Conservation (phyloP, 1,140 invertebrate genomes). For the Sarcophaga peregrina region DNA sequence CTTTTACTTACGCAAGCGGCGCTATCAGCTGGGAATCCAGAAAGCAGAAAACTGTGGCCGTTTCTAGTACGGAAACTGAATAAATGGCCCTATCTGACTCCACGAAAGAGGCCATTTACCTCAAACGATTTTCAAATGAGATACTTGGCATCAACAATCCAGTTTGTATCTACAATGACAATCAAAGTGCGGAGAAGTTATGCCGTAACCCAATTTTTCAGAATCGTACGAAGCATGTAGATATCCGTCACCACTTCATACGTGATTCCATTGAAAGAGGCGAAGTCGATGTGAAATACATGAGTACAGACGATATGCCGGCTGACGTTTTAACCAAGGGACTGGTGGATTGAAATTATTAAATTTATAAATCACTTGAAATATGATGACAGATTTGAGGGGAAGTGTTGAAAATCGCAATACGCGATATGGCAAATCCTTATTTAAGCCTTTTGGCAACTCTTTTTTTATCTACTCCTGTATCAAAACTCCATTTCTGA, state of each 20-base stretch:
- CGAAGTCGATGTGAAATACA: slow-evolving; percentile 47
- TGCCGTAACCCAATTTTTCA: slow-evolving; percentile 62
- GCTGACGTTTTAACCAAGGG: slow-evolving; percentile 47
- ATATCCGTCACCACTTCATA: slow-evolving; percentile 53
- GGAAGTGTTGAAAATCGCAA: slow-evolving; percentile 1
- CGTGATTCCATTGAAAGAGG: slow-evolving; percentile 48
- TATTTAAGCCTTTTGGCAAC: too few relatives aligned
- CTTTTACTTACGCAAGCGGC: too few relatives aligned
- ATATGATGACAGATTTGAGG: not conserved
- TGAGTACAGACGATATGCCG: slow-evolving; percentile 47
- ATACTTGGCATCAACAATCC: slow-evolving; percentile 8
- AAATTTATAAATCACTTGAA: not conserved
- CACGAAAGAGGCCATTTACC: slow-evolving; percentile 38
- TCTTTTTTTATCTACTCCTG: too few relatives aligned
- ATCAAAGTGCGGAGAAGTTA: slow-evolving; percentile 65
- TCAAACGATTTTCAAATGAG: slow-evolving; percentile 45
- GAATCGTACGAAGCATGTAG: slow-evolving; percentile 58
- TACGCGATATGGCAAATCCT: not conserved
- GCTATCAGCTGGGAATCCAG: too few relatives aligned
- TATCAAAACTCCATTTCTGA: too few relatives aligned
- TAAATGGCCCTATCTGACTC: too few relatives aligned
- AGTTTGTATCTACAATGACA: slow-evolving; percentile 55
- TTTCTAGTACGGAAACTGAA: too few relatives aligned
- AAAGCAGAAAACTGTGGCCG: slow-evolving; percentile 58
- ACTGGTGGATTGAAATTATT: slow-evolving; percentile 14